Percentiles rank a stretch among this genome's conserved stretches.
Conservation (phyloP, 2,113 vertebrate species). For the Turdus rufiventris region DNA sequence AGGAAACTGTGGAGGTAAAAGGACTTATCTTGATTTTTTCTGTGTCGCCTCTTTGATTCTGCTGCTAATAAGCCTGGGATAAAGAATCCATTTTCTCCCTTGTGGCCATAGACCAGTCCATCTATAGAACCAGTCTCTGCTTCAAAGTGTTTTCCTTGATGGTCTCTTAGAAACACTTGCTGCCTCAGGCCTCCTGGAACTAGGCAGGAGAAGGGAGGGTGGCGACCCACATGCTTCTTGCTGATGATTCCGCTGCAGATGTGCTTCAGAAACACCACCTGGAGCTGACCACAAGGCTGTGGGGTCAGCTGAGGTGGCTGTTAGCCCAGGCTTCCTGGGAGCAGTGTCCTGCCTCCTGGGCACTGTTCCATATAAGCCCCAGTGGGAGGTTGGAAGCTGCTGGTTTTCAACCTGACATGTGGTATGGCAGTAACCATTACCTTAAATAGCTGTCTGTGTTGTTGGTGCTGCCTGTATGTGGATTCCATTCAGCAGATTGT, state of each 20-base stretch:
- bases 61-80: constrained; percentile 11
- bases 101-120: not conserved
- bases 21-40: not conserved
- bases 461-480: not conserved
- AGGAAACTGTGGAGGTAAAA: constrained; percentile 67
- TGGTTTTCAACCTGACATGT: not conserved
- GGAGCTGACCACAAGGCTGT: not conserved
- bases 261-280: not conserved
- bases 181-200: not conserved
- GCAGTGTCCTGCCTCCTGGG: not conserved
- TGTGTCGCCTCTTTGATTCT: not conserved
- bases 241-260: not conserved
- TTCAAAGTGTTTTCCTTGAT: not conserved
- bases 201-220: not conserved
- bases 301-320: not conserved
- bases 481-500: not conserved
- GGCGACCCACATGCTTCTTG: too few species aligned
- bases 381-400: not conserved
- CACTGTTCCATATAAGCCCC: not conserved
- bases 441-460: not conserved
- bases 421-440: not conserved
- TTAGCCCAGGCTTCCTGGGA: not conserved
- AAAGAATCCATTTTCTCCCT: not conserved
- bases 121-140: not conserved
- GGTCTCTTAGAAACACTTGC: not conserved